These are phyloP conservation scores for Bombus huntii DNA, from an alignment of 1,140 invertebrate genomes.

Conservation along the genomic window DNA sequence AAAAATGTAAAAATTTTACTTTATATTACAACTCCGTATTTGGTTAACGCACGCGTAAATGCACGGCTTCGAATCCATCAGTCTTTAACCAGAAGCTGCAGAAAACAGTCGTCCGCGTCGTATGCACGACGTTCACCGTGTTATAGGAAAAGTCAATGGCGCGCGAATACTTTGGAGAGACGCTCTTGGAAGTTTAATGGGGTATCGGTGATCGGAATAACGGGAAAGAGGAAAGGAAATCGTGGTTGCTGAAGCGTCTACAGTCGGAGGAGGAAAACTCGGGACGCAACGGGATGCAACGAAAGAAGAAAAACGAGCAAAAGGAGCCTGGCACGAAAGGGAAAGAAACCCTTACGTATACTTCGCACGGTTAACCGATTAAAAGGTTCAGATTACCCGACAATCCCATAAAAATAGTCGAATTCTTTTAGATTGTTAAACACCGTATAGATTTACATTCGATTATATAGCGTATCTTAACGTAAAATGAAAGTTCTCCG, in stretches of 20 bases:
- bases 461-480: no score
- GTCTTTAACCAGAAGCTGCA: background rate
- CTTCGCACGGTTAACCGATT: no score
- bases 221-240: background rate
- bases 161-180: constrained; percentile 45
- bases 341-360: no score
- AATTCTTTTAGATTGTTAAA: no score
- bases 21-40: no score
- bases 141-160: constrained; percentile 34
- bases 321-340: background rate
- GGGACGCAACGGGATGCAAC: background rate
- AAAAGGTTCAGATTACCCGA: no score
- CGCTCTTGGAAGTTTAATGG: constrained; percentile 56
- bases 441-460: no score
- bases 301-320: background rate
- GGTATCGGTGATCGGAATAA: constrained; percentile 45
- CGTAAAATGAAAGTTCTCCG: no score
- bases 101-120: background rate
- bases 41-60: no score
- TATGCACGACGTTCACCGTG: background rate
- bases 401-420: no score
- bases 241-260: background rate
- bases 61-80: background rate
- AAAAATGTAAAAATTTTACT: no score
- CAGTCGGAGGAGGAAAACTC: constrained; percentile 1